Evolutionary conservation across 2,113 vertebrate genomes (phyloP), one percentile per base, ranked within the genome.

Genomic region (Ammodytes dubius): DNA sequence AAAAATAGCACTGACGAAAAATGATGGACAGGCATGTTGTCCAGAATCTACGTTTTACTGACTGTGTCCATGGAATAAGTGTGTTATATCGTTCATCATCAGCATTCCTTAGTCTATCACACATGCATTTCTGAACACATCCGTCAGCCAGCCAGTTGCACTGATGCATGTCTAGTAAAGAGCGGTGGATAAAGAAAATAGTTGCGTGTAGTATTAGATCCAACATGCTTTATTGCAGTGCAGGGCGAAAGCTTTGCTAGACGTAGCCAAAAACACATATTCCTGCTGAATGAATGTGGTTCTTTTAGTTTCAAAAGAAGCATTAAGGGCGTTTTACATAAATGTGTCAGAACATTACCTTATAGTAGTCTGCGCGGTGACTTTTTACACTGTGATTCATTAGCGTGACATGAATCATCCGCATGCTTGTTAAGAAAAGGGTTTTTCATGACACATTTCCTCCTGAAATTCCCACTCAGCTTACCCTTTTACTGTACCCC

Each of bases 391-490:
- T 72, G 82, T 90, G 84, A 92, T 85, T 91, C 87, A 88, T 89
- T 81, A 82, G 71, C 69, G 65, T 79, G 9, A 71, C 79, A 87
- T 86, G 82, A 91, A 91, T 92, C 89, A 89, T 87, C 85, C 78
- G 86, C 71, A 27, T 59, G 73, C 88, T 88, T 83, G 82, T 89
- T 85, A 90, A 78, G 58, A 79, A 89, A 81, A 87, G 81, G 87
- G 76, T 73, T 84, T 27, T 80, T 74, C 68, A 77, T 92, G 92
- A 94, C 93, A 94, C 90, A 84, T 91, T 94, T 93, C 89, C 92
- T 89, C 70, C 82, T 68, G 77, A 84, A 88, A 75, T 87, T 87
- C 88, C 86, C 89, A 58, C 83, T 89, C 77, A 80, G 67, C 75
- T 83, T 64, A 59, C 69, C 94, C 84, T 47, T 86, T 85, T 84